Evolutionary conservation across 2,113 vertebrate genomes (phyloP).

Genomic region (Ciconia stormi): DNA sequence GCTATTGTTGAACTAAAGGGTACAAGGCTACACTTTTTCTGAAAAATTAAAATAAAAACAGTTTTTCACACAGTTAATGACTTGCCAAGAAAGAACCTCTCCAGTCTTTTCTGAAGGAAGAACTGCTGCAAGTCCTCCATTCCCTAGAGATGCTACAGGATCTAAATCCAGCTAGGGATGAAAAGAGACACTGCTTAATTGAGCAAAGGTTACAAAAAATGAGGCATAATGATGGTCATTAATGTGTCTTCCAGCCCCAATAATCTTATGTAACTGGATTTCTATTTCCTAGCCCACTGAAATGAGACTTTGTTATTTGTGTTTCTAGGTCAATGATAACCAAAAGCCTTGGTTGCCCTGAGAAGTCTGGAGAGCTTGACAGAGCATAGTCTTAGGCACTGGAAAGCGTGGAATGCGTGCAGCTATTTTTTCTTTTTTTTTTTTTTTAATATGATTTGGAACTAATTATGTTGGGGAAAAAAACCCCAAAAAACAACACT

Average conservation of each 20-base stretch:
- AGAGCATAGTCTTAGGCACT: background rate
- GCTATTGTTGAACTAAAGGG: background rate
- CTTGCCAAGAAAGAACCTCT: background rate
- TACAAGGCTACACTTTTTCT: background rate
- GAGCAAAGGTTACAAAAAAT: conserved; percentile 10
- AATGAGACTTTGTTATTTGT: background rate
- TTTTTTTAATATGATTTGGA: background rate
- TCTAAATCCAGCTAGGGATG: background rate
- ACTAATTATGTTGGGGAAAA: background rate
- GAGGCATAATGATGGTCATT: conserved; percentile 4
- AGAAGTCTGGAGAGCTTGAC: background rate
- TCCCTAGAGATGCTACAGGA: background rate
- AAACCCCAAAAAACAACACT: fast-evolving
- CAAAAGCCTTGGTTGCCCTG: background rate
- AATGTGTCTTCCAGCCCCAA: conserved; percentile 9
- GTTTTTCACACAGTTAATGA: background rate
- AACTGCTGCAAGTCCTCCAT: background rate
- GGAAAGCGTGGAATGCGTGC: background rate
- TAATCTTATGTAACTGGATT: conserved; percentile 18
- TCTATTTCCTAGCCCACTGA: background rate
- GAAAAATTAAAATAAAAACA: background rate
- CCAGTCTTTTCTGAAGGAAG: background rate
- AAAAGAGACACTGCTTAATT: background rate
- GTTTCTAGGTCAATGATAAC: conserved; percentile 47
- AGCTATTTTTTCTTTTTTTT: background rate